Percentiles rank a stretch among this genome's conserved stretches.
Evolutionary conservation across 1,140 invertebrate species (phyloP).

Genomic region (Oryctes rhinoceros): DNA sequence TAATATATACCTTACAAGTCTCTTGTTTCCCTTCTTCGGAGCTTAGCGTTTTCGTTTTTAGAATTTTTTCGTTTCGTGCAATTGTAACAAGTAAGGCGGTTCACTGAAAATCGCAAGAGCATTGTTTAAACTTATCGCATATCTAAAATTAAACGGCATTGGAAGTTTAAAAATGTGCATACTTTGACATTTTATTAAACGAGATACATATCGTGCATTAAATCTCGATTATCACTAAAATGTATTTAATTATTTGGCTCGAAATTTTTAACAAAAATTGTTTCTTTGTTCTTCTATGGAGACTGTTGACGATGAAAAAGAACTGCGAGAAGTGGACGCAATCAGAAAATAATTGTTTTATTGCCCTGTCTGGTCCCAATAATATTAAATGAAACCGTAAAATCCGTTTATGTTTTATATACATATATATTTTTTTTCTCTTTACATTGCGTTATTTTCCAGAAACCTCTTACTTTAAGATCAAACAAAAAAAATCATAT

Average conservation of each 20-base stretch:
- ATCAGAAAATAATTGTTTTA: not conserved
- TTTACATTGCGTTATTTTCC: not conserved
- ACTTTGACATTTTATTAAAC: constrained; percentile 3
- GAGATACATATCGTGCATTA: not conserved
- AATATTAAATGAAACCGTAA: not conserved
- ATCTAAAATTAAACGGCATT: not conserved
- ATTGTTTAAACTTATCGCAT: too few species aligned
- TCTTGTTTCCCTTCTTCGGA: not conserved
- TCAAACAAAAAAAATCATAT: too few species aligned
- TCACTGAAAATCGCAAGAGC: not conserved
- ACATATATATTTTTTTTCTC: not conserved
- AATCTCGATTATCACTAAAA: not conserved
- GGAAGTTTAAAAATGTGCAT: not conserved
- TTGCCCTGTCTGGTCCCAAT: not conserved
- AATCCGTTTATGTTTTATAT: too few species aligned
- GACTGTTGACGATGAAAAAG: not conserved
- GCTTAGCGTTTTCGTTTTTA: not conserved
- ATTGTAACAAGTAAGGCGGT: not conserved
- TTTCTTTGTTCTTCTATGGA: not conserved
- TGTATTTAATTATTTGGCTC: not conserved
- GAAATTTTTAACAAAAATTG: not conserved
- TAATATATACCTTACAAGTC: constrained; percentile 14
- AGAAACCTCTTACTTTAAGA: not conserved
- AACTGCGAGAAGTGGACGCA: not conserved
- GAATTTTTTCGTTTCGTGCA: not conserved